phyloP scores from a whole-genome alignment of 2,888 invertebrate species.

The Chloromyia formosa region DNA sequence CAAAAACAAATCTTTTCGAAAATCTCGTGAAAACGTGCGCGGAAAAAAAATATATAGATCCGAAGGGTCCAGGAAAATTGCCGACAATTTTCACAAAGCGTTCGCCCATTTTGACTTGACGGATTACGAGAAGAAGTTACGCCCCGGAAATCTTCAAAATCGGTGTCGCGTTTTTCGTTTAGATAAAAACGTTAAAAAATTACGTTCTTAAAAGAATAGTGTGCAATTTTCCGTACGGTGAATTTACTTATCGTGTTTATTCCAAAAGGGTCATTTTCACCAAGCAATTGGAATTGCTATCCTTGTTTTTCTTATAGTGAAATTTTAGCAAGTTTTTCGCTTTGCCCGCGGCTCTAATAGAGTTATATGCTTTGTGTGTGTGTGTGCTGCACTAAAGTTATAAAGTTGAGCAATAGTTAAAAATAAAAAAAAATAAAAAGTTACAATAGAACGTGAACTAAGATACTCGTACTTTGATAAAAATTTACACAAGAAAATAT shows the following conservation, averaged over 20 bases:
- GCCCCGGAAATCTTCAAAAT: slow-evolving; percentile 4
- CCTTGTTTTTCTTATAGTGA: slow-evolving; percentile 27
- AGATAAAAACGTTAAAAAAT: neutral
- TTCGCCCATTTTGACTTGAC: slow-evolving; percentile 17
- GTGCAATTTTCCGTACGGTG: too few relatives aligned
- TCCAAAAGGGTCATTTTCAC: too few relatives aligned
- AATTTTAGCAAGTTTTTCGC: slow-evolving; percentile 34
- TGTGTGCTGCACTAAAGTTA: slow-evolving; percentile 12
- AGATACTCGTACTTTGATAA: slow-evolving; percentile 35
- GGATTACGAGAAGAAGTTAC: slow-evolving; percentile 13
- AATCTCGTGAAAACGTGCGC: slow-evolving; percentile 24
- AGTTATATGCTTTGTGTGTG: neutral
- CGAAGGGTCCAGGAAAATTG: slow-evolving; percentile 10
- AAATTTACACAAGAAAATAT: slow-evolving; percentile 26
- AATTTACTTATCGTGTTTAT: too few relatives aligned
- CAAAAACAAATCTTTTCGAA: neutral
- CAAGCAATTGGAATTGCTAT: neutral
- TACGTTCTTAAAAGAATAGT: neutral
- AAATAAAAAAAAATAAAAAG: neutral
- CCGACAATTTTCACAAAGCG: slow-evolving; percentile 15
- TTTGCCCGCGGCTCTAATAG: slow-evolving; percentile 11
- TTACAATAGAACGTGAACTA: slow-evolving; percentile 29
- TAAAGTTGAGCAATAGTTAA: slow-evolving; percentile 16
- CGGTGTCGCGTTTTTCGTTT: slow-evolving; percentile 22
- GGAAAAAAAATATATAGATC: neutral